Evolutionary conservation across 2,797 vertebrate genomes (phyloP).

Genomic region (Pseudomugil gertrudae): DNA sequence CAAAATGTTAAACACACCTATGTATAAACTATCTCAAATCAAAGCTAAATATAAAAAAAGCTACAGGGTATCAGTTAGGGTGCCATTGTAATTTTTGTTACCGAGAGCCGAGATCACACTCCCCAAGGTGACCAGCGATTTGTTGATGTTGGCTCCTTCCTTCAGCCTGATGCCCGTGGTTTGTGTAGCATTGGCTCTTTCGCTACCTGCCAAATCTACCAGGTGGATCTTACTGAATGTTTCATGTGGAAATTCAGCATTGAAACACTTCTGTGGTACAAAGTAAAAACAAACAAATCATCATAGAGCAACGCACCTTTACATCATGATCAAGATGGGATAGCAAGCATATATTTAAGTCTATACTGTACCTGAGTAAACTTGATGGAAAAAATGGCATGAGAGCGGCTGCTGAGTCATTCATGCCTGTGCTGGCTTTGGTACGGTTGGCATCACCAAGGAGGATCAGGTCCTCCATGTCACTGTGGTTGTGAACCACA

Average conservation of each 20-base stretch:
- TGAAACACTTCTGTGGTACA: constrained; percentile 87
- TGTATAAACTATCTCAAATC: neutral
- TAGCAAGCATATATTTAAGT: neutral
- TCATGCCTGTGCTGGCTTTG: constrained; percentile 91
- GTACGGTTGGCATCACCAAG: constrained; percentile 90
- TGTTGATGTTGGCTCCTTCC: constrained; percentile 96
- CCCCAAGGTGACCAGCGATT: constrained; percentile 93
- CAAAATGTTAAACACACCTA: neutral
- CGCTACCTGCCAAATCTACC: constrained; percentile 94
- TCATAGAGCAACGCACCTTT: neutral
- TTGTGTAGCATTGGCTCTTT: constrained; percentile 87
- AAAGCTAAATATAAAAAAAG: constrained; percentile 5
- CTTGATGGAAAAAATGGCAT: constrained; percentile 93
- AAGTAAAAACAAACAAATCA: neutral
- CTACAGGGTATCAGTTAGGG: neutral
- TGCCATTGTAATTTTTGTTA: constrained; percentile 56
- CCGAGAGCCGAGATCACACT: constrained; percentile 96
- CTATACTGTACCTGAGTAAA: constrained; percentile 88
- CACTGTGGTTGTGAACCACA: constrained; percentile 88
- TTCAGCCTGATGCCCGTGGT: constrained; percentile 89
- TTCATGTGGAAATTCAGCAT: constrained; percentile 90
- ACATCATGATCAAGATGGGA: neutral
- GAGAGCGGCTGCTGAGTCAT: constrained; percentile 91
- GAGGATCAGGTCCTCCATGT: constrained; percentile 90
- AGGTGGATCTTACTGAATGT: constrained; percentile 95